Base-by-base conservation (phyloP, 2,888 invertebrate genomes). In the Aporophyla nigra region DNA sequence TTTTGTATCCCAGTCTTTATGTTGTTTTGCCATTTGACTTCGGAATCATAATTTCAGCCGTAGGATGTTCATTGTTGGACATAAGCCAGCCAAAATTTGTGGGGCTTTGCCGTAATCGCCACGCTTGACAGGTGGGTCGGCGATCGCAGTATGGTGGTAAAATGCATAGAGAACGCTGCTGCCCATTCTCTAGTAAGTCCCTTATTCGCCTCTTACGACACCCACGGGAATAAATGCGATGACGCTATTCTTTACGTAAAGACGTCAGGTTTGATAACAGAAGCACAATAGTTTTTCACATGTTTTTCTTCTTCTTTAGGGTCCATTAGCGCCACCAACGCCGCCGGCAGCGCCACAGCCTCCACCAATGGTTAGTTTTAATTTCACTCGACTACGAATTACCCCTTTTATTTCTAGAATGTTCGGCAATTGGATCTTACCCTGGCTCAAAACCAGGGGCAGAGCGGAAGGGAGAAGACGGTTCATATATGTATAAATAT, bases 311-410 rank as follows among this genome's bases (percentile, higher is more conserved):
- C 9, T 68, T n/a, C n/a, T 6, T 5, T 84, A 95, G 94, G 96
- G 97, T 68, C 96, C 97, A 1, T 74, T 95, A 68, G 97, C 97
- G 21, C 96, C 97, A 3, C 97, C 97, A 5, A 97, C 97, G 71
- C 96, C 97, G 2, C 97, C 97, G 3, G 97, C 97, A 0, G 96
- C 97, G 2, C 97, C 97, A 0, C 96, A 97, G 77, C 96, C 95
- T 0, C 96, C 96, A 16, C 96, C 96, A 27, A 94, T 95, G 95
- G 95, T 95, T 74, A 88, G 92, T 90, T 89, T 67, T 79, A 19
- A 61, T 81, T 70, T 82, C 40, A 82, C 74, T 59, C 58, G 66
- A 80, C 69, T 74, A 75, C 61, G 40, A 75, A 81, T 71, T 76
- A 62, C 19, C 65, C 62, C 56, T 2, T 56, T 71, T 76, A 12